Evolutionary conservation across 2,113 vertebrate species (phyloP), one percentile per base, ranked within the genome.

Genomic region (Mastomys natalensis): DNA sequence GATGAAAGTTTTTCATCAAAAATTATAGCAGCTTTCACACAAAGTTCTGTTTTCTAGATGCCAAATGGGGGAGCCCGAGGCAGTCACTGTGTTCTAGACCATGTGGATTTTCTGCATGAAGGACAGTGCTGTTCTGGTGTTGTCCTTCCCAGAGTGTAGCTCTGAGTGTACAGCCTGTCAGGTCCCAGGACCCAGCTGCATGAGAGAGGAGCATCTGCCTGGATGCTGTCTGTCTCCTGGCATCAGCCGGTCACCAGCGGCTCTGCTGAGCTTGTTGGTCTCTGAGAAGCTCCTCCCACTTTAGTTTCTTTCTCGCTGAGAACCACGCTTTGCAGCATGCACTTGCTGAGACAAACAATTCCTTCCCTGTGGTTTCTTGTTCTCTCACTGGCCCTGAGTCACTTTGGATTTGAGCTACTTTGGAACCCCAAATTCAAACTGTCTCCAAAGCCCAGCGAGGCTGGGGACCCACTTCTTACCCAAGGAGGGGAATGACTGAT

Each of bases 11-110:
- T 85, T 77, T 40, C 22, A 77, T 26, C 21, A 68, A 84, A 93
- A 94, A 70, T 40, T 45, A 21, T 11, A 94, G 55, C 58, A 45
- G 51, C 53, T 87, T 74, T 92, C 68, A 90, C 8, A 53, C 76
- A 91, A 89, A 90, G 66, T 11, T 64, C 48, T 85, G 90, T 89
- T 53, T 89, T 93, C 73, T 66, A 51, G 88, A 87, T 60, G 37
- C 40, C 40, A 43, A 43, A 51, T 26, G 73, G 64, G 76, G 21
- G 64, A 81, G 21, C n/a, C 78, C 4, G 17, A 64, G 29, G 21
- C 26, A 45, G 72, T 5, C 53, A 17, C 15, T 66, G 24, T 91
- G 70, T 8, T 85, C 51, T 43, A 62, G 48, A 60, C 85, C 9
- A 24, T 31, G 1, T 48, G n/a, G 89, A 90, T 13, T 60, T 77